Conservation (phyloP, 2,888 invertebrate species). For the Habroteleia sp. region DNA sequence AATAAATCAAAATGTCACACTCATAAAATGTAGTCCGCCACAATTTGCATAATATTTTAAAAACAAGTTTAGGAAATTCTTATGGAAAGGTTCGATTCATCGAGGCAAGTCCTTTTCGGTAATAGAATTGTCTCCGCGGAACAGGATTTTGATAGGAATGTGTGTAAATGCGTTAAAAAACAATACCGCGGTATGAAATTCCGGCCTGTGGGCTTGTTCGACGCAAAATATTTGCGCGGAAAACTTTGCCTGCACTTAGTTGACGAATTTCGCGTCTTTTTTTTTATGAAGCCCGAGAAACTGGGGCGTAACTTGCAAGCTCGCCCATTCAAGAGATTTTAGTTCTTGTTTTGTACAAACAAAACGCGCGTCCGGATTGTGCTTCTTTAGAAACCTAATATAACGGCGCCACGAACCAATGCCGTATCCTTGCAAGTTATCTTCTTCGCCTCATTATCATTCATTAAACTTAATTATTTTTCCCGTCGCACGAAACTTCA, state of each 20-base stretch:
- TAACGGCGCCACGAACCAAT: conserved; percentile 27
- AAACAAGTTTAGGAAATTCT: no score
- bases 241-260: conserved; percentile 32
- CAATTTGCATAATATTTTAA: no score
- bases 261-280: conserved; percentile 45
- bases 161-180: no score
- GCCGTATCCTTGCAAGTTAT: conserved; percentile 14
- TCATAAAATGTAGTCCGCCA: no score
- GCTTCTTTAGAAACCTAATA: conserved; percentile 50
- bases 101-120: no score
- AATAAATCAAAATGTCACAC: no score
- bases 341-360: conserved; percentile 50
- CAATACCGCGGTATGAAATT: no score
- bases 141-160: no score
- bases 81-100: no score
- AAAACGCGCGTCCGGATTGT: conserved; percentile 41
- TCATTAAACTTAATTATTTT: conserved; percentile 3
- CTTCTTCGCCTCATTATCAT: conserved; percentile 1
- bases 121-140: no score
- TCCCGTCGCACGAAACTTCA: not conserved
- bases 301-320: conserved; percentile 61
- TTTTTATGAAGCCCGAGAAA: conserved; percentile 61
- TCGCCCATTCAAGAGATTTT: conserved; percentile 64
- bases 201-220: conserved; percentile 3
- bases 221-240: conserved; percentile 23